Conservation (phyloP, 2,113 vertebrate genomes). For the Onychostruthus taczanowskii region DNA sequence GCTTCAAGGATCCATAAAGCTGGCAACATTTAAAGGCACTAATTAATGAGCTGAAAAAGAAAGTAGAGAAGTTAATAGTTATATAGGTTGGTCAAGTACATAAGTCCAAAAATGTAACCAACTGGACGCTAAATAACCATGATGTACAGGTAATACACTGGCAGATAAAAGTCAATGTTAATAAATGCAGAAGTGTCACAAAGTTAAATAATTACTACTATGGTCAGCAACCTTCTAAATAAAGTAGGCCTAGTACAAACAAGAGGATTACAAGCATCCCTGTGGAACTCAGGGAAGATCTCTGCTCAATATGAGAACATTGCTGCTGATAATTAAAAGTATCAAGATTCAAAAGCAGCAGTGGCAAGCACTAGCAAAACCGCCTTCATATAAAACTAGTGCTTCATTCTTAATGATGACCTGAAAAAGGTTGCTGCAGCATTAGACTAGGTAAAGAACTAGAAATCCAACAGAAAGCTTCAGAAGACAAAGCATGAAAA, state of each 20-base stretch:
- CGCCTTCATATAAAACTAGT: not conserved
- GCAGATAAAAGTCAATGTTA: not conserved
- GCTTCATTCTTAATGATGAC: not conserved
- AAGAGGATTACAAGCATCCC: conserved; percentile 6
- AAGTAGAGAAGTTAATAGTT: not conserved
- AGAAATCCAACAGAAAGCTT: not conserved
- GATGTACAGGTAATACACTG: not conserved
- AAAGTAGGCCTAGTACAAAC: not conserved
- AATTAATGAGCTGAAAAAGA: not conserved
- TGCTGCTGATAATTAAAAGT: not conserved
- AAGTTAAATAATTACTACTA: not conserved
- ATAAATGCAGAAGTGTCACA: not conserved
- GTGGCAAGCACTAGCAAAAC: not conserved
- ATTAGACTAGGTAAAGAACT: not conserved
- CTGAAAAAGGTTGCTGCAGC: not conserved
- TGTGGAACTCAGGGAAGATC: not conserved
- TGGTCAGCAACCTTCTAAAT: not conserved
- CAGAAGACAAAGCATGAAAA: not conserved
- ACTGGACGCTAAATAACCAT: not conserved
- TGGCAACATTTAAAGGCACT: not conserved
- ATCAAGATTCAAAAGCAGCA: not conserved
- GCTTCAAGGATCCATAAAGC: not conserved
- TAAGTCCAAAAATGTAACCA: not conserved
- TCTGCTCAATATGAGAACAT: not conserved
- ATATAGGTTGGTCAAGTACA: not conserved